Base-by-base conservation (phyloP, 1,140 invertebrate species). In the Andrena cerasifolii region DNA sequence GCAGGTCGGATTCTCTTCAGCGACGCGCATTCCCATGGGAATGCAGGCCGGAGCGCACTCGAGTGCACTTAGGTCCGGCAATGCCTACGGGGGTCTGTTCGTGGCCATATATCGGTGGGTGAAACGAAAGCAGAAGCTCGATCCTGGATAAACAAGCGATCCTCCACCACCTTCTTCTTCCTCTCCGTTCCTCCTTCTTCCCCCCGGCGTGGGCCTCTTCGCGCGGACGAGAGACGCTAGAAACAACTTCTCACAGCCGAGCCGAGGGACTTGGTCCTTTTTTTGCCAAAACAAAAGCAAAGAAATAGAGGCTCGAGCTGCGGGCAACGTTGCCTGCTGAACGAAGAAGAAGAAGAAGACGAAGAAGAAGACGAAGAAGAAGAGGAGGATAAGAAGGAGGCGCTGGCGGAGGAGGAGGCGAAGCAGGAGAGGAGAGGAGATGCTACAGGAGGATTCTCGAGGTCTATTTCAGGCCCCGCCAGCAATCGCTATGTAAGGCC, bases 391-490 rank as follows among this genome's bases (percentile, higher is more conserved):
- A 21, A 45, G 47, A 6, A 40, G 53, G 51, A 61, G 63, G 54
- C 26, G 40, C 24, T 33, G 47, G 81, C 45, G n/a, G 63, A 21
- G 62, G 45, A 63, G n/a, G n/a, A 75, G 40, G 54, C 56, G 70
- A 26, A 54, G 33, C 24, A 65, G 54, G 66, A 87, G 82, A 71
- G 71, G 83, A 70, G 74, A 85, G 80, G 84, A n/a, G n/a, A 86
- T 79, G 84, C 79, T 80, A 82, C 82, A 84, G 83, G 82, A 82
- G 84, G 83, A 89, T 89, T 89, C 86, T 82, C 88, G 84, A 85
- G 89, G 89, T 90, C 90, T 91, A 91, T 91, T 91, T 90, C 90
- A 91, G 82, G 86, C 86, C 83, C 82, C 84, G 84, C 80, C 65
- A 85, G 82, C 83, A 79, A 89, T 87, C 82, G 86, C 86, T 85